Evolutionary conservation across 1,140 invertebrate genomes (phyloP), one percentile per base, ranked within the genome.

Genomic region (Pissodes strobi): DNA sequence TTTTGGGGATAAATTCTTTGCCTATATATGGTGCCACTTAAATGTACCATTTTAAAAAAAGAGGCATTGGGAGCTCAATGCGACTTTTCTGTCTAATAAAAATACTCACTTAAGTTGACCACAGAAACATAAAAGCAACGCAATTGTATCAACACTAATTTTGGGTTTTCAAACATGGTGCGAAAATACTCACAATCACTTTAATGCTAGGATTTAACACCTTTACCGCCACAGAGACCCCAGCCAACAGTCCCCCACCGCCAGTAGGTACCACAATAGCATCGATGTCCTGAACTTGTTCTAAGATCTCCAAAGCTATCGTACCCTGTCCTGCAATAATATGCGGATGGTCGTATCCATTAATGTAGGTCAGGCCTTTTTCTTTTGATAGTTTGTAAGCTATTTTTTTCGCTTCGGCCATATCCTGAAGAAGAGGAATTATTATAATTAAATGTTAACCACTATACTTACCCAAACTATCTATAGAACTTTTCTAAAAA

Each of bases 291-390:
- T 84, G 80, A 0, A 92, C 87, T 77, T 96, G 91, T 73, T 95
- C 92, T 2, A 94, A 75, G 41, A 97, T 95, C 78, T 97, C 95
- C 63, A 97, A 75, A 0, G 93, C 95, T 67, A 95, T 87, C 0
- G 94, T 97, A 8, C 95, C 95, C 79, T 96, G 94, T 0, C 53
- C 38, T 2, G 94, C 92, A 79, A 97, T 88, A 38, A 97, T 94
- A 71, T 95, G 85, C 0, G 94, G 93, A 79, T 97, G 92, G 79
- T 97, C 94, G 74, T 95, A 95, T 87, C 92, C 92, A 78, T 94
- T 95, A 30, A 95, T 91, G 72, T 97, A 97, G 9, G 87, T 84
- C 19, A 91, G 79, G 1, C 83, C 83, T 55, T 85, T 80, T 65
- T 94, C 87, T 68, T 88, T 87, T 0, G 88, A 85, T 59, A 94